Base-by-base conservation (phyloP, 2,888 invertebrate genomes). In the Linnaemya tessellans region DNA sequence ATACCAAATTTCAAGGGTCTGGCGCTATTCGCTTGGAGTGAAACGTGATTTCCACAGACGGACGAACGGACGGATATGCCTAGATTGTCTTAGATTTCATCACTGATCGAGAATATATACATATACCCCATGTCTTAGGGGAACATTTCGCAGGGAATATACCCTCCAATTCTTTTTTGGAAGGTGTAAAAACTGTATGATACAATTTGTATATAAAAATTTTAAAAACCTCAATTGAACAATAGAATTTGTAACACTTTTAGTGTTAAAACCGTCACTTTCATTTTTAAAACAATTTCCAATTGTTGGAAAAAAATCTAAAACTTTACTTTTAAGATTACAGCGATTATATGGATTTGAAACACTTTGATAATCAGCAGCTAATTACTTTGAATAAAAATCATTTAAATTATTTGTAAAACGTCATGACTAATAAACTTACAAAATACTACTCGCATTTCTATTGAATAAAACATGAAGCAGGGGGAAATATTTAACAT, bases 251-350 rank as follows among this genome's bases (percentile, higher is more conserved):
- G 18, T 9, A 30, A 67, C 30, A 46, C 65, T 18, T 7, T 22
- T 20, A 11, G 9, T 13, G 62, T 22, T 3, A 46, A 74, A 70
- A n/a, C 54, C 67, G 20, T 56, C 77, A 84, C 84, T 84, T 84
- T 84, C 77, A 30, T 73, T 84, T 70, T 77, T 62, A 62, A 62
- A 43, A 78, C 46, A 54, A 71, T 56, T 80, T 84, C 56, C 56
- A n/a, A 30, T 73, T 67, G 30, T 67, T 68, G n/a, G 30, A 46
- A 22, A 60, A 9, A 60, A 60, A n/a, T n/a, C n/a, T n/a, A 38
- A 65, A 49, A n/a, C 1, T n/a, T n/a, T 30, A 65, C n/a, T n/a
- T 30, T 65, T 49, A 5, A 7, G 18, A 64, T 64, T 71, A 51
- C 60, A 20, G 60, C 51, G 67, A n/a, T n/a, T n/a, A n/a, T n/a